Percentiles rank a stretch among this genome's conserved stretches.
Conservation (phyloP, 2,797 vertebrate species). For the Taeniopygia guttata region DNA sequence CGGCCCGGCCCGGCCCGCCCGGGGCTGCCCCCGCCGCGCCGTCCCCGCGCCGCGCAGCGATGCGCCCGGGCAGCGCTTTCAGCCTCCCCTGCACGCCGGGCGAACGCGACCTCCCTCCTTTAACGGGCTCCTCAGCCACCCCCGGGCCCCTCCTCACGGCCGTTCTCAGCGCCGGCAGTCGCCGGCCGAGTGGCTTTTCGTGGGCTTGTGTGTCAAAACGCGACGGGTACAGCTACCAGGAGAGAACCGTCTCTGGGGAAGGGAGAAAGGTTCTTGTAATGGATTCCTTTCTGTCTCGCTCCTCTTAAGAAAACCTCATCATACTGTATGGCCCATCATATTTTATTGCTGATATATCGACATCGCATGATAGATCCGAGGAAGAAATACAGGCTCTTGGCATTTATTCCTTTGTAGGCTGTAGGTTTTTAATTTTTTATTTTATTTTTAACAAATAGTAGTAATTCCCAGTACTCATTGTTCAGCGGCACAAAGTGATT, state of each 20-base stretch:
- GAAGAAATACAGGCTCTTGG: neutral
- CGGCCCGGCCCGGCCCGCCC: neutral
- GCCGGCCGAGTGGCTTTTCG: neutral
- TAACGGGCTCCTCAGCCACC: neutral
- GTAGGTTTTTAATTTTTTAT: neutral
- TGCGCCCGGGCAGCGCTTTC: neutral
- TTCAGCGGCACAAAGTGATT: neutral
- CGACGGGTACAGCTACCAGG: neutral
- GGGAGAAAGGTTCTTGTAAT: neutral
- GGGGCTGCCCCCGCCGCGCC: neutral
- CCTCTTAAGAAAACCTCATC: neutral
- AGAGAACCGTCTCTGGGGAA: neutral
- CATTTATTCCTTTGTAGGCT: neutral
- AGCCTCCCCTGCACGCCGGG: neutral
- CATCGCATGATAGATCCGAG: neutral
- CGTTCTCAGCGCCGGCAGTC: neutral
- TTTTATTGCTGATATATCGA: constrained; percentile 20
- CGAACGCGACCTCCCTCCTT: neutral
- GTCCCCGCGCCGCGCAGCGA: neutral
- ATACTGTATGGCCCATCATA: neutral
- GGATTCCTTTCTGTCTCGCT: neutral
- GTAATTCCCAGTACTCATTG: neutral
- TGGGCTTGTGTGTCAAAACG: neutral
- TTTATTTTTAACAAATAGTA: neutral
- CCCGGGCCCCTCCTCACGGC: neutral